A percentile compares a stretch with the other conserved stretches of the same genome.
Evolutionary conservation across 2,888 invertebrate species (phyloP).

Genomic region (Lasioglossum leucozonium): DNA sequence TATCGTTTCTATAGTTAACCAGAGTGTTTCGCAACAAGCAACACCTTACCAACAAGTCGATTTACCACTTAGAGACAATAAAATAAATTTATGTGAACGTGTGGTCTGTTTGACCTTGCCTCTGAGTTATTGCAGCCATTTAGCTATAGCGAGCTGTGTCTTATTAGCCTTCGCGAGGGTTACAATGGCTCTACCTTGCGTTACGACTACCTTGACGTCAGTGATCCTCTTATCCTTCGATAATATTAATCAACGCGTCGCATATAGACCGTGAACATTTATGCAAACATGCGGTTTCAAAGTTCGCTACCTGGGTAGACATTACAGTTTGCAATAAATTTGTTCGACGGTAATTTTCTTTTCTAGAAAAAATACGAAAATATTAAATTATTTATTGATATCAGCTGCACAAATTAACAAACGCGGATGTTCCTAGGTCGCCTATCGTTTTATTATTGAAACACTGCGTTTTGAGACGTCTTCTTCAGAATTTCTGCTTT

Average conservation of each 20-base stretch:
- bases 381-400: neutral
- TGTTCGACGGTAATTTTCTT: neutral
- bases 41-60: slow-evolving; percentile 6
- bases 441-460: neutral
- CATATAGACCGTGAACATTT: neutral
- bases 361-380: neutral
- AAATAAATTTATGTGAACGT: slow-evolving; percentile 11
- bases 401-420: neutral
- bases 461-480: no score
- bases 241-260: neutral
- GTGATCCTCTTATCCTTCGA: neutral
- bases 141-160: neutral
- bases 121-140: slow-evolving; percentile 16
- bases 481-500: neutral
- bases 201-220: slow-evolving; percentile 1
- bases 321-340: neutral
- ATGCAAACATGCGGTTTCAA: neutral
- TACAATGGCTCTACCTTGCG: neutral
- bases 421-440: neutral
- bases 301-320: neutral
- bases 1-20: neutral
- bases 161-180: neutral
- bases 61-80: slow-evolving; percentile 9
- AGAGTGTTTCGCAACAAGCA: neutral
- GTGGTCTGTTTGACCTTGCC: neutral